Evolutionary conservation across 2,888 invertebrate genomes (phyloP).

Genomic region (Scrobipalpa atriplicella): DNA sequence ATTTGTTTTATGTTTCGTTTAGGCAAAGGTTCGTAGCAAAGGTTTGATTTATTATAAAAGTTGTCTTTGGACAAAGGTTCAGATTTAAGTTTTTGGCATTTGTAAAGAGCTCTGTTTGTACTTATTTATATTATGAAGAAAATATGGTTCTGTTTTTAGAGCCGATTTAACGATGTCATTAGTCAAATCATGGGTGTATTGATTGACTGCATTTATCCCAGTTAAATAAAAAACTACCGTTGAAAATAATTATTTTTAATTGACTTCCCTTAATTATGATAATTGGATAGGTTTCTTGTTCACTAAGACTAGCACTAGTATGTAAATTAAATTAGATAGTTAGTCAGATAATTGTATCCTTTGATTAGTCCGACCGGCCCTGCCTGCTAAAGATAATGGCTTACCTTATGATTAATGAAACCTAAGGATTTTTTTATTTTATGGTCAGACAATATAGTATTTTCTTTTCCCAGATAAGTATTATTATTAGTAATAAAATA

Average conservation of each 20-base stretch:
- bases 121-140: background rate
- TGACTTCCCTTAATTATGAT: background rate
- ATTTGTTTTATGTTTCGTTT: background rate
- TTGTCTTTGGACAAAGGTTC: background rate
- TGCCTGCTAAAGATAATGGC: no score
- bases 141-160: no score
- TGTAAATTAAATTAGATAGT: background rate
- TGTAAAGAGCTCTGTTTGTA: background rate
- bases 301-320: background rate
- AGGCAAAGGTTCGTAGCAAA: background rate
- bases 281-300: background rate
- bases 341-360: background rate
- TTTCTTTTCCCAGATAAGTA: no score
- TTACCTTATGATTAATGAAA: no score
- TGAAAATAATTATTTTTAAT: background rate
- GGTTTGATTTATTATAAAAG: background rate
- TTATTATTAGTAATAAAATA: no score
- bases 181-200: background rate
- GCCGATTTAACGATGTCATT: slow-evolving; percentile 13
- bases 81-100: slow-evolving; percentile 2
- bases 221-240: background rate
- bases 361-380: background rate
- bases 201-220: background rate
- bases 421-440: no score
- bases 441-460: no score